Evolutionary conservation across 2,888 invertebrate genomes (phyloP).

Genomic region (Lithodes maja): DNA sequence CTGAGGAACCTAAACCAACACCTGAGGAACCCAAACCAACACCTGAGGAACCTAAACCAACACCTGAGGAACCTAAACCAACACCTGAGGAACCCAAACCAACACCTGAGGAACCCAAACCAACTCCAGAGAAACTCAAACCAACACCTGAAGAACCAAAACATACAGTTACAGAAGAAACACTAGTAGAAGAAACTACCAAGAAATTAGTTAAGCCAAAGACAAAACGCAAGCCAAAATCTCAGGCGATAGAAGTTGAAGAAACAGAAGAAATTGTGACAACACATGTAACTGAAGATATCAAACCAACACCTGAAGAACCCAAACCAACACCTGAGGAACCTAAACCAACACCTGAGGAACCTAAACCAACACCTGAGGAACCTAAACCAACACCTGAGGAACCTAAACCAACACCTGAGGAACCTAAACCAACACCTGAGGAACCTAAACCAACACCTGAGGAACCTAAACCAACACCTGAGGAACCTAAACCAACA

Average conservation of each 20-base stretch:
- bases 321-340: background rate
- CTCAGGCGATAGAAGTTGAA: background rate
- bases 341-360: background rate
- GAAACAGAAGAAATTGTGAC: slow-evolving; percentile 16
- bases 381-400: slow-evolving; percentile 12
- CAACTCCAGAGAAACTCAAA: slow-evolving; percentile 26
- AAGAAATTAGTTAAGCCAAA: background rate
- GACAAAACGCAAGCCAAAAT: slow-evolving; percentile 7
- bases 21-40: slow-evolving; percentile 9
- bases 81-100: slow-evolving; percentile 18
- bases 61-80: slow-evolving; percentile 31
- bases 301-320: background rate
- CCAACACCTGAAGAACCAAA: slow-evolving; percentile 38
- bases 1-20: slow-evolving; percentile 24
- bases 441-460: slow-evolving; percentile 14
- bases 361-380: background rate
- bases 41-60: slow-evolving; percentile 9
- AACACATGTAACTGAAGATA: background rate
- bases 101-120: background rate
- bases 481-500: slow-evolving; percentile 4
- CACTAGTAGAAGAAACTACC: background rate
- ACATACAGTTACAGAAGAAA: slow-evolving; percentile 29
- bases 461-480: background rate
- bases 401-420: slow-evolving; percentile 32
- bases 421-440: slow-evolving; percentile 19